Conservation (phyloP, 1,140 invertebrate species). For the Pectinophora gossypiella region DNA sequence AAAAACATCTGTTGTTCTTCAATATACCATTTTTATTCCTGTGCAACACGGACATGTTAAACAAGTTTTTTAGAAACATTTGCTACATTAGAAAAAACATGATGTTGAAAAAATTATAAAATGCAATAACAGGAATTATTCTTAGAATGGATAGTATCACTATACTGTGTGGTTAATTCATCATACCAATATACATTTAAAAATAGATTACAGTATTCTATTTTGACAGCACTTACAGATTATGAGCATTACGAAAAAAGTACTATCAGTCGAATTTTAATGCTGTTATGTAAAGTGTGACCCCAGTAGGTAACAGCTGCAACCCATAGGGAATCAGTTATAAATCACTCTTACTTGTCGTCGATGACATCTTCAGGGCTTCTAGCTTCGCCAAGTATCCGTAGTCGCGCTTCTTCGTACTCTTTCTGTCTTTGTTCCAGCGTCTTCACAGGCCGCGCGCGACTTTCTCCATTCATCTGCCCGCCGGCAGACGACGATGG, state of each 20-base stretch:
- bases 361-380: conserved; percentile 83
- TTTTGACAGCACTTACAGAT: no score
- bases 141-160: no score
- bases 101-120: no score
- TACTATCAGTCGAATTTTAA: conserved; percentile 4
- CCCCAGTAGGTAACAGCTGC: neutral
- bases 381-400: conserved; percentile 88
- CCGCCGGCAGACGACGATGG: conserved; percentile 72
- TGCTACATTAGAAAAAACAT: no score
- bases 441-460: conserved; percentile 85
- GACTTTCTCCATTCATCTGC: conserved; percentile 77
- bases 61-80: no score
- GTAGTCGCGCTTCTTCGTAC: conserved; percentile 88
- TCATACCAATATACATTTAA: no score
- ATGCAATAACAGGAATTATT: no score
- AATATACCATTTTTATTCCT: no score
- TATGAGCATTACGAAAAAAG: neutral
- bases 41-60: no score
- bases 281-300: conserved; percentile 24
- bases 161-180: no score
- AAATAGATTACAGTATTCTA: no score
- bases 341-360: conserved; percentile 76
- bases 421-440: conserved; percentile 91
- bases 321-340: neutral
- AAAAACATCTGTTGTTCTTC: no score